Evolutionary conservation across 2,113 vertebrate genomes (phyloP), one percentile per base, ranked within the genome.

Genomic region (Aptenodytes patagonicus): DNA sequence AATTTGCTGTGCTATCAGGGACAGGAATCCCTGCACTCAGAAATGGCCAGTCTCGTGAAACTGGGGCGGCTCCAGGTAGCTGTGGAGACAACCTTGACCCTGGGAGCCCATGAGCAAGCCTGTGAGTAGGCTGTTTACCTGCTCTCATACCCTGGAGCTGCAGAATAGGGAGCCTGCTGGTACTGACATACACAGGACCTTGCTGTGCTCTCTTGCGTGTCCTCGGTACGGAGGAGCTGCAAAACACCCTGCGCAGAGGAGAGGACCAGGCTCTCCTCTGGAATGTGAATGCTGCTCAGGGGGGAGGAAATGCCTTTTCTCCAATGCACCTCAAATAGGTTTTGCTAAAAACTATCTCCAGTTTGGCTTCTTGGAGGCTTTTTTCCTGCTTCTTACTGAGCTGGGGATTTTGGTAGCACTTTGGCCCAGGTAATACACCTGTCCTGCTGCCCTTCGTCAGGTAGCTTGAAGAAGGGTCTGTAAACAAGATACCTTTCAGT

Each of bases 281-380:
- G 31, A 70, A 49, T 19, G 34, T 2, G 10, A 32, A 2, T 13
- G 5, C 22, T 32, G 14, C 65, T 55, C 4, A 13, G 11, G 66
- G 34, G 8, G 8, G 38, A 71, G 31, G 25, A 68, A 85, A 79
- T 17, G 6, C 10, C 15, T 89, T 8, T 75, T 87, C 22, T 55
- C 6, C 10, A n/a, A 2, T 3, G 19, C 1, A 31, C 4, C 47
- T 55, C 32, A 47, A 1, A 16, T 16, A 42, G 13, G 0, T 22
- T 79, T 82, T 85, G 9, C 1, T 1, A 72, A 94, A 89, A 72
- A 1, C 2, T 11, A 0, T 61, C 47, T 79, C 15, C 3, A 42
- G 1, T 60, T 24, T 80, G 40, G 10, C 13, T 51, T 51, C 19
- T 72, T 47, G 26, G 16, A 72, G n/a, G 29, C 3, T 86, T 49